phyloP scores from a whole-genome alignment of 1,140 invertebrate species.

The Sesamia nonagrioides region DNA sequence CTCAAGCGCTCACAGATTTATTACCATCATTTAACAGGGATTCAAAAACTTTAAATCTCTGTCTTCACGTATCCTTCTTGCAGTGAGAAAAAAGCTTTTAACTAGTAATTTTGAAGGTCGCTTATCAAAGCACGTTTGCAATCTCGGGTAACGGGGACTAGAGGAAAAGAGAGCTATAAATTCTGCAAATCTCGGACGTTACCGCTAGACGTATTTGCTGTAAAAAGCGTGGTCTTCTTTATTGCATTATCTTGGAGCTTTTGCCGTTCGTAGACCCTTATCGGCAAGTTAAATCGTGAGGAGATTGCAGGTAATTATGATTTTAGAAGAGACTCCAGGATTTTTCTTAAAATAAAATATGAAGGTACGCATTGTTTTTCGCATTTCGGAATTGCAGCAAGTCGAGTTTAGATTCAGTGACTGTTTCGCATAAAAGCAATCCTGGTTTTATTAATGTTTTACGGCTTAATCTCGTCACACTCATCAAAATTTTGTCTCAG shows the following conservation, averaged over 20 bases:
- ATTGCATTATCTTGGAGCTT: slow-evolving; percentile 22
- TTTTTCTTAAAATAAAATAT: neutral
- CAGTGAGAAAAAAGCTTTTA: slow-evolving; percentile 34
- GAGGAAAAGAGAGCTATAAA: slow-evolving; percentile 45
- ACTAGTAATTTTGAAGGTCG: slow-evolving; percentile 37
- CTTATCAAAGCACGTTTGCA: slow-evolving; percentile 44
- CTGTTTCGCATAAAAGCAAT: no score
- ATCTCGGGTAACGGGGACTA: slow-evolving; percentile 39
- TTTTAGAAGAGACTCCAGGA: neutral
- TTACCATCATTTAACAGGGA: slow-evolving; percentile 23
- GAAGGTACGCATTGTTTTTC: neutral
- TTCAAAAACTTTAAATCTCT: slow-evolving; percentile 38
- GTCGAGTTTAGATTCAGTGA: no score
- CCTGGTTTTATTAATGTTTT: no score
- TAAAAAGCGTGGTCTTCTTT: slow-evolving; percentile 9
- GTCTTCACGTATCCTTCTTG: slow-evolving; percentile 24
- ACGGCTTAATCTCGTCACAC: no score
- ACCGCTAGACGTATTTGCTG: slow-evolving; percentile 11
- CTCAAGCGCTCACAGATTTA: slow-evolving; percentile 3
- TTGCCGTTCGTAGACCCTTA: slow-evolving; percentile 12
- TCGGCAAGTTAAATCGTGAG: neutral
- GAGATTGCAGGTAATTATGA: slow-evolving; percentile 9
- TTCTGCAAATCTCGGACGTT: slow-evolving; percentile 25
- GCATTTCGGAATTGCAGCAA: no score
- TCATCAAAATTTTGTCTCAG: no score